Percentiles rank a stretch among this genome's conserved stretches.
These are phyloP conservation scores for Zhengitettix transpicula DNA, from an alignment of 2,888 invertebrate genomes.

Conservation along the genomic window DNA sequence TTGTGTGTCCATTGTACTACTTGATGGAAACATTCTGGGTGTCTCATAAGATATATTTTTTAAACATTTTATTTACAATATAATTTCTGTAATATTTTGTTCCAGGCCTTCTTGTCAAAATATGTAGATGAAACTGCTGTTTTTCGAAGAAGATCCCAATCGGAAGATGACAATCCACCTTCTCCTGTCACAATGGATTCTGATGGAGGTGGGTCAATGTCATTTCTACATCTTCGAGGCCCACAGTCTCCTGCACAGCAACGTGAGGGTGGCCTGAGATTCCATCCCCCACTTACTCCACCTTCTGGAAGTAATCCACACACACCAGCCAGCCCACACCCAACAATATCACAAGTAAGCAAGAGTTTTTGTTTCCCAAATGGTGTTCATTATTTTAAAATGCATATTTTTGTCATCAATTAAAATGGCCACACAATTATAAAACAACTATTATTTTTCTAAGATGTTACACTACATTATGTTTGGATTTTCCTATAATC, in stretches of 20 bases:
- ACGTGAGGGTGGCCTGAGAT: conserved; percentile 51
- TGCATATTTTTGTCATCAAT: too few relatives aligned
- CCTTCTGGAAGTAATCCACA: conserved; percentile 66
- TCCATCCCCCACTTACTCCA: conserved; percentile 74
- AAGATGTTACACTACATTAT: too few relatives aligned
- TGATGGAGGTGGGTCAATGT: conserved; percentile 26
- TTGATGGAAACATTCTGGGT: too few relatives aligned
- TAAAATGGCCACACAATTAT: background rate
- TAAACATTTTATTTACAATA: too few relatives aligned
- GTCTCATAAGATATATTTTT: too few relatives aligned
- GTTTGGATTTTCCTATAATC: too few relatives aligned
- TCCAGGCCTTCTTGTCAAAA: conserved; percentile 70
- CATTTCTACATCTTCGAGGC: conserved; percentile 34
- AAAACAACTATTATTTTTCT: too few relatives aligned
- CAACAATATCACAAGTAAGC: conserved; percentile 30
- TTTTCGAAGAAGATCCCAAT: conserved; percentile 63
- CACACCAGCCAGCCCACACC: conserved; percentile 69
- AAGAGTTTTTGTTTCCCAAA: background rate
- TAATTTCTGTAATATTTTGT: background rate
- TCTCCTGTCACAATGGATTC: conserved; percentile 78
- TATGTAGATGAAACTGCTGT: conserved; percentile 85
- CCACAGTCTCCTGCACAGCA: conserved; percentile 47
- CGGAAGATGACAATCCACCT: conserved; percentile 92
- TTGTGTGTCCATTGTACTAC: too few relatives aligned
- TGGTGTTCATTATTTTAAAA: too few relatives aligned